Base-by-base conservation (phyloP, 2,797 vertebrate genomes). In the Lagorchestes hirsutus region DNA sequence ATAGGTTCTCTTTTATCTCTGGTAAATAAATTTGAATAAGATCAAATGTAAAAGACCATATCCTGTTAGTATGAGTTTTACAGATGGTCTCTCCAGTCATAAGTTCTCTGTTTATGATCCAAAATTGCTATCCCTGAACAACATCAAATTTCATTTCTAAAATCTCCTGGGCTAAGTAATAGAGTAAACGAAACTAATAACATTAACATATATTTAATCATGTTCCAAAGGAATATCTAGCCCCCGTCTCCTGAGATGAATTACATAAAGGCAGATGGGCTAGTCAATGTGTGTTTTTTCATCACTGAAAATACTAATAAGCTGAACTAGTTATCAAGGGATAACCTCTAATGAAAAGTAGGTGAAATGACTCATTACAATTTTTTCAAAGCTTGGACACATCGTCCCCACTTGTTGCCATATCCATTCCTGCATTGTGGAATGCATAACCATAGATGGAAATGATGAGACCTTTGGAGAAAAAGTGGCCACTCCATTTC, bases 1-100 rank as follows among this genome's bases (percentile, higher is more conserved):
- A 98, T 54, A 46, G 40, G 54, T 16, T 28, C 27, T 93, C 54
- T 46, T 96, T 95, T 54, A 5, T 93, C 57, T 54, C 50, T 16
- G 55, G 10, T 97, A 54, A 94, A 62, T 93, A 96, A 97, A 97
- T 96, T 92, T 94, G 96, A 94, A 93, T 29, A 58, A 93, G 55
- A 97, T 95, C 94, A 96, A 54, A 91, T 18, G 50, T 92, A 95
- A 96, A 94, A 96, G 58, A 62, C 93, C 93, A 16, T 54, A 91
- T 95, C 91, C 87, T 82, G 54, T 97, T 93, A 82, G 22, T 87
- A 24, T 55, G 52, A 24, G 31, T 91, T 95, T 95, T 59, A 93
- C 91, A 95, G 67, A 94, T 2, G 28, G 82, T 94, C 92, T 90
- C 67, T 40, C 14, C n/a, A 40, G 16, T 16, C 40, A 2, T 74